Evolutionary conservation across 2,113 vertebrate genomes (phyloP).

Genomic region (Sander lucioperca): DNA sequence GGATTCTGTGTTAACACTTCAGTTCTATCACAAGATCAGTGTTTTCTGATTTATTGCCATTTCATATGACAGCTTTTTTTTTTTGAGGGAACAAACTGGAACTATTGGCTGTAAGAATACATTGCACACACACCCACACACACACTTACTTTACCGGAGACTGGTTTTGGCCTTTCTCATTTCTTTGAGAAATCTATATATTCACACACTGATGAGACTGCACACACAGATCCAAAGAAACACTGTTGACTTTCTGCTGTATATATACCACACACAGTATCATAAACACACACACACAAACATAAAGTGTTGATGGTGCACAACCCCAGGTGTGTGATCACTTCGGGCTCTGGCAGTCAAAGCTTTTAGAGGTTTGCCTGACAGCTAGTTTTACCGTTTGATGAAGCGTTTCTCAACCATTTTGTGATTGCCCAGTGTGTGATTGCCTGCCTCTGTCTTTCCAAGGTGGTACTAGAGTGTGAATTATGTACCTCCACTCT

Average conservation of each 20-base stretch:
- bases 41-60: too few relatives aligned
- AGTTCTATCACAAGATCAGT: too few relatives aligned
- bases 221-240: constrained; percentile 1
- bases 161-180: neutral
- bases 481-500: constrained; percentile 58
- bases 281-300: constrained; percentile 22
- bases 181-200: neutral
- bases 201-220: neutral
- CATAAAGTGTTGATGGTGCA: constrained; percentile 3
- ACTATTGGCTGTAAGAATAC: neutral
- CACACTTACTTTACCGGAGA: neutral
- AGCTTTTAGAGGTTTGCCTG: constrained; percentile 55
- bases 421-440: constrained; percentile 63
- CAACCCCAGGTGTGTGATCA: constrained; percentile 33
- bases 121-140: neutral
- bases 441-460: constrained; percentile 67
- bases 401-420: constrained; percentile 56
- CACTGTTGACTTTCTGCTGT: neutral
- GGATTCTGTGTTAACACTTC: too few relatives aligned
- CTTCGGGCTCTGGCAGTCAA: constrained; percentile 29
- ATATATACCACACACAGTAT: neutral
- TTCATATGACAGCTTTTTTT: neutral
- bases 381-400: constrained; percentile 56
- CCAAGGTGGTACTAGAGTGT: constrained; percentile 47
- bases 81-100: neutral